Conservation (phyloP, 2,113 vertebrate species). For the Lampris megalopsis region DNA sequence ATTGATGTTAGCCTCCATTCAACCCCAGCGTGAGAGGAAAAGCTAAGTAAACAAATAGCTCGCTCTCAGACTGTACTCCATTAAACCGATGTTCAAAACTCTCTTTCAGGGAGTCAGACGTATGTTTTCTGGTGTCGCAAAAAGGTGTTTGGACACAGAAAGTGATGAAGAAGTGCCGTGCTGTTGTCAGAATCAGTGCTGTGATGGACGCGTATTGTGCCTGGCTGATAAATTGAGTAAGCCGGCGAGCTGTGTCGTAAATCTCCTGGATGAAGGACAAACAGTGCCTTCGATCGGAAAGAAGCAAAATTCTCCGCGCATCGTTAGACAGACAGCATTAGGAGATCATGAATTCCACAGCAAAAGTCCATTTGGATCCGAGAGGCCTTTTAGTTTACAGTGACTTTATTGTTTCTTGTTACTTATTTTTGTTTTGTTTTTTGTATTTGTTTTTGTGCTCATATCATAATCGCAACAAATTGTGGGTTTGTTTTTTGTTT, state of each 20-base stretch:
- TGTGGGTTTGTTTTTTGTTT: neutral
- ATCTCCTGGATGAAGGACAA: slow-evolving; percentile 79
- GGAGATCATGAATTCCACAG: slow-evolving; percentile 48
- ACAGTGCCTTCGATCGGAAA: slow-evolving; percentile 60
- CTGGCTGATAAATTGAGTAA: slow-evolving; percentile 75
- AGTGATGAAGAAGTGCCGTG: slow-evolving; percentile 20
- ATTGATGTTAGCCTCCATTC: slow-evolving; percentile 79
- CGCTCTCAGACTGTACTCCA: slow-evolving; percentile 61
- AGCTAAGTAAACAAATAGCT: slow-evolving; percentile 76
- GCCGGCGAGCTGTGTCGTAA: slow-evolving; percentile 71
- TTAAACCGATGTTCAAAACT: slow-evolving; percentile 46
- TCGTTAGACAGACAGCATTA: slow-evolving; percentile 30
- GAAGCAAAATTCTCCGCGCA: slow-evolving; percentile 56
- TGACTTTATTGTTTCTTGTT: slow-evolving; percentile 2
- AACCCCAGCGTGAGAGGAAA: slow-evolving; percentile 77
- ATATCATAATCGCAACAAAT: neutral
- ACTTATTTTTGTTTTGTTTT: slow-evolving; percentile 14
- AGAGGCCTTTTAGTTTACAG: neutral
- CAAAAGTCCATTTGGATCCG: neutral
- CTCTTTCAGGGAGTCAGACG: slow-evolving; percentile 11
- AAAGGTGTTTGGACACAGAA: slow-evolving; percentile 59
- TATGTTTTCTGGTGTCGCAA: slow-evolving; percentile 48
- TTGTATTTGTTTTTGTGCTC: slow-evolving; percentile 12
- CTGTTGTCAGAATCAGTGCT: slow-evolving; percentile 46
- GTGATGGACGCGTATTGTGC: slow-evolving; percentile 70